Evolutionary conservation across 1,140 invertebrate genomes (phyloP).

Genomic region (Leptonema lineaticorne): DNA sequence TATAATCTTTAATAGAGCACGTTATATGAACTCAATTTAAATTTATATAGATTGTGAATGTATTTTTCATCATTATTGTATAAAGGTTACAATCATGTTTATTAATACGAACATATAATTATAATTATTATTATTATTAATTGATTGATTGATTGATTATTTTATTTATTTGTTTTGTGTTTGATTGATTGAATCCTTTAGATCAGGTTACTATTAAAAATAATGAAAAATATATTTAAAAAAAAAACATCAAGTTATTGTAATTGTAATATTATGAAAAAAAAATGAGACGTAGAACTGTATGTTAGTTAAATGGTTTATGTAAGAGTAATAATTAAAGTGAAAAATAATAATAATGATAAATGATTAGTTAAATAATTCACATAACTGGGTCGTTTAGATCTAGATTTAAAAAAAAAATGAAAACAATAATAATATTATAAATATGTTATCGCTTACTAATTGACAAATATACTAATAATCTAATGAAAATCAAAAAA

Average conservation of each 20-base stretch:
- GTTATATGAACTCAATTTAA: constrained; percentile 38
- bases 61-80: constrained; percentile 27
- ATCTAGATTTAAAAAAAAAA: background rate
- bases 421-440: constrained; percentile 12
- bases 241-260: constrained; percentile 9
- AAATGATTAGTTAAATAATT: background rate
- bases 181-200: constrained; percentile 1
- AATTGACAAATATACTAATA: constrained; percentile 7
- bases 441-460: constrained; percentile 17
- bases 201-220: constrained; percentile 5
- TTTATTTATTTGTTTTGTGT: background rate
- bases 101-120: too few relatives aligned
- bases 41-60: constrained; percentile 41
- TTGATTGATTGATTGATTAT: too few relatives aligned
- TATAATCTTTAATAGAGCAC: constrained; percentile 32
- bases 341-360: constrained; percentile 10
- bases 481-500: background rate
- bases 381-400: background rate
- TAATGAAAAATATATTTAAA: too few relatives aligned
- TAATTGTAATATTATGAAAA: constrained; percentile 6
- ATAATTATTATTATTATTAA: too few relatives aligned
- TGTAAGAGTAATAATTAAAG: too few relatives aligned
- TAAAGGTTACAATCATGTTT: constrained; percentile 9
- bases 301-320: constrained; percentile 7
- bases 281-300: constrained; percentile 14